Evolutionary conservation across 2,113 vertebrate species (phyloP), one percentile per base, ranked within the genome.

Genomic region (Serinus canaria): DNA sequence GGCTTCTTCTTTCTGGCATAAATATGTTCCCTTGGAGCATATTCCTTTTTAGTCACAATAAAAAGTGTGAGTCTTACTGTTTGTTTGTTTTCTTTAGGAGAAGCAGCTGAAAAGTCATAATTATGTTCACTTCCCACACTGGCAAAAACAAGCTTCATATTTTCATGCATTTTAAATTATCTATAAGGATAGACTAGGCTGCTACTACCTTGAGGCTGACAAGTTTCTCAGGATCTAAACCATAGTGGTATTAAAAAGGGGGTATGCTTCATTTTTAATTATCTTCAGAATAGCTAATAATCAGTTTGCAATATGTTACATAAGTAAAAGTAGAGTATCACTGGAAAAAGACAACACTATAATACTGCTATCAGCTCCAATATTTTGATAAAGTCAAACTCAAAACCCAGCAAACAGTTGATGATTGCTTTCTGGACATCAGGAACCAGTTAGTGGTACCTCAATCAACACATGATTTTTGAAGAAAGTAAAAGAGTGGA

Each of bases 31-130:
- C 90, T 96, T 95, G 72, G 89, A 97, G 91, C 30, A 92, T 62
- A 95, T 91, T 94, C 80, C 60, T 82, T 96, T 96, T 87, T 67
- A 97, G 76, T 76, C 82, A 81, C 49, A 95, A 52, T 86, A 94
- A 82, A 88, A 93, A 91, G 70, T 72, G 76, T 55, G 49, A 92
- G 25, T 82, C 86, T 95, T 95, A 78, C 19, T 88, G 68, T 87
- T 92, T 91, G 50, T 85, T 84, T 95, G 37, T 69, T 83, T 96
- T 93, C 91, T 96, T 94, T 77, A 95, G 91, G 75, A 97, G 83
- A 97, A 97, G 92, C 93, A 98, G 94, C 92, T 97, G 93, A 95
- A 94, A 97, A 97, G 81, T 86, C 80, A 92, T 95, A 97, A 96
- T 95, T 96, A 91, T 85, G 72, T 92, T 97, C 83, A 77, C 77